Evolutionary conservation across 1,140 invertebrate species (phyloP), one percentile per base, ranked within the genome.

Genomic region (Drosophila eugracilis): DNA sequence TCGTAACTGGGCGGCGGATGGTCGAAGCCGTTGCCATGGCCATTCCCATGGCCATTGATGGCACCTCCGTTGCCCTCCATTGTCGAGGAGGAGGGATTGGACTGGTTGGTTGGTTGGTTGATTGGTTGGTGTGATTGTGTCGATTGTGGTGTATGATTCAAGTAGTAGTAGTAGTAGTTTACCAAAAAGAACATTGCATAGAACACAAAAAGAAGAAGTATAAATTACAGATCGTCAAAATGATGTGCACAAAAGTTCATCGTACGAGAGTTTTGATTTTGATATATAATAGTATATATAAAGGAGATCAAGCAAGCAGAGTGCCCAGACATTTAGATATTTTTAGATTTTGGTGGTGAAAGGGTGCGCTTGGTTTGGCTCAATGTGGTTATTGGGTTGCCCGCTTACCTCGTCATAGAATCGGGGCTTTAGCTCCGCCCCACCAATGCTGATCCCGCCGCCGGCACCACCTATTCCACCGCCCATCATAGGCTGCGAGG

Each of bases 1-100:
- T 92, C 91, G 57, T 92, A 92, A 72, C 91, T 92, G 75, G 91
- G 90, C 62, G 91, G 90, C 67, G 90, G 83, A 17, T 80, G 72
- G 57, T 91, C 91, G 50, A 91, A 85, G 36, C 91, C 75, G 30
- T 52, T 48, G 32, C 78, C 76, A 12, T 58, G 28, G n/a, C 70
- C 72, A 30, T 60, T 32, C n/a, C 71, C 65, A 53, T 72, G 53
- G 26, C 77, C 71, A 62, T 73, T 44, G 59, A 78, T 63, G 6
- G 69, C 65, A 26, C 65, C 44, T 41, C 84, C 84, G 55, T 78
- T 79, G 73, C 79, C 81, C 57, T 83, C 90, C 75, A 91, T 45
- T 37, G 89, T 88, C 57, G 85, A 85, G 60, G 90, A 90, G 65
- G 90, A 91, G 63, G 90, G 78, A 89, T 91, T 91, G 12, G 90